These are phyloP conservation scores for Archegozetes longisetosus DNA, from an alignment of 1,140 invertebrate species.

Conservation along the genomic window DNA sequence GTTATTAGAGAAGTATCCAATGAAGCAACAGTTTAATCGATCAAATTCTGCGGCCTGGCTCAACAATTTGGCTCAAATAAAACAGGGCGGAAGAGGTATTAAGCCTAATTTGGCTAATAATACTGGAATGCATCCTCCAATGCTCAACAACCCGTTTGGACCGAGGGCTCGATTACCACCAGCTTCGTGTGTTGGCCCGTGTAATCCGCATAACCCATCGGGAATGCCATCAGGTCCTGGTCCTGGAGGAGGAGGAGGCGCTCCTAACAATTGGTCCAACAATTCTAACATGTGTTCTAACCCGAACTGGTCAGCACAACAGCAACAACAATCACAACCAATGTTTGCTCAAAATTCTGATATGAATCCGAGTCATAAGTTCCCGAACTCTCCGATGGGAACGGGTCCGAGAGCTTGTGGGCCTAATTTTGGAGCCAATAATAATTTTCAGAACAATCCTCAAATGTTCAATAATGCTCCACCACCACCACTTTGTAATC, in stretches of 20 bases:
- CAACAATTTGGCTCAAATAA: constrained; percentile 56
- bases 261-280: constrained; percentile 12
- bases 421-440: background rate
- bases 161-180: background rate
- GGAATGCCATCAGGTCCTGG: constrained; percentile 18
- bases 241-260: constrained; percentile 17
- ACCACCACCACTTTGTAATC: constrained; percentile 1
- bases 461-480: background rate
- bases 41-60: constrained; percentile 63
- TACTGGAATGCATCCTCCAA: constrained; percentile 4
- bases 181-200: constrained; percentile 12
- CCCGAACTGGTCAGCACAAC: background rate
- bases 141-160: background rate
- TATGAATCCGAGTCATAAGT: no score
- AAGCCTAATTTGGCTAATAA: constrained; percentile 28
- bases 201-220: constrained; percentile 12
- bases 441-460: constrained; percentile 3
- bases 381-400: background rate
- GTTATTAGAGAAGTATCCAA: constrained; percentile 80
- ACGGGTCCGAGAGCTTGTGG: background rate
- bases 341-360: background rate
- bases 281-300: constrained; percentile 10
- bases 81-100: constrained; percentile 42
- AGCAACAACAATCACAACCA: background rate
- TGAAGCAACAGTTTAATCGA: constrained; percentile 67